phyloP scores from a whole-genome alignment of 2,888 invertebrate genomes.

The Eledone cirrhosa region DNA sequence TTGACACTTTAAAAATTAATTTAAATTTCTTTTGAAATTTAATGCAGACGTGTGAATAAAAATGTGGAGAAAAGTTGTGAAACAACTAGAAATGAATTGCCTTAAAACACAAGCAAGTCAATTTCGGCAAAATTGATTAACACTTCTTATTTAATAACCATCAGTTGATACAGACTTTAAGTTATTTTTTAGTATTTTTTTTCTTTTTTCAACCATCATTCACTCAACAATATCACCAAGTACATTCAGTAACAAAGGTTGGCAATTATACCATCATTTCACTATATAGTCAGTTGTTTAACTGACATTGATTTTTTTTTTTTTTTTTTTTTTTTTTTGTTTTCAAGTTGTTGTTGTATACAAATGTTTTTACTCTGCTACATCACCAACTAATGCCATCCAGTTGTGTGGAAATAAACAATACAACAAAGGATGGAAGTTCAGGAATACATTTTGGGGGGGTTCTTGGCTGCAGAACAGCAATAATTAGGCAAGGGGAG shows the following conservation, averaged over 20 bases:
- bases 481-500: too few relatives aligned
- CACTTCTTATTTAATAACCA: constrained; percentile 25
- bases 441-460: neutral
- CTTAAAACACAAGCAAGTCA: too few relatives aligned
- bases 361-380: constrained; percentile 4
- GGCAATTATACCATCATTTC: constrained; percentile 19
- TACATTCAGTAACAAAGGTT: constrained; percentile 25
- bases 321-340: too few relatives aligned
- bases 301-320: too few relatives aligned
- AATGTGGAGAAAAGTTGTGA: too few relatives aligned
- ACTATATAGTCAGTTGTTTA: constrained; percentile 1
- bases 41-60: too few relatives aligned
- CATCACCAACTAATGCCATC: neutral
- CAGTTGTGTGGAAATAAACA: neutral
- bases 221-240: constrained; percentile 26
- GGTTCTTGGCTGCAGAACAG: neutral
- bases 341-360: too few relatives aligned
- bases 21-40: too few relatives aligned
- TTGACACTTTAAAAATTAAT: too few relatives aligned
- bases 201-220: constrained; percentile 12
- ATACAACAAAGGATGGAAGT: neutral
- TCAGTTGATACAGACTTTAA: constrained; percentile 24
- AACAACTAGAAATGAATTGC: too few relatives aligned
- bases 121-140: neutral
- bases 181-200: neutral